A percentile compares a stretch with the other conserved stretches of the same genome.
Evolutionary conservation across 92 coral and sea anemone genomes (phyloP).

Genomic region (Porites evermanni): DNA sequence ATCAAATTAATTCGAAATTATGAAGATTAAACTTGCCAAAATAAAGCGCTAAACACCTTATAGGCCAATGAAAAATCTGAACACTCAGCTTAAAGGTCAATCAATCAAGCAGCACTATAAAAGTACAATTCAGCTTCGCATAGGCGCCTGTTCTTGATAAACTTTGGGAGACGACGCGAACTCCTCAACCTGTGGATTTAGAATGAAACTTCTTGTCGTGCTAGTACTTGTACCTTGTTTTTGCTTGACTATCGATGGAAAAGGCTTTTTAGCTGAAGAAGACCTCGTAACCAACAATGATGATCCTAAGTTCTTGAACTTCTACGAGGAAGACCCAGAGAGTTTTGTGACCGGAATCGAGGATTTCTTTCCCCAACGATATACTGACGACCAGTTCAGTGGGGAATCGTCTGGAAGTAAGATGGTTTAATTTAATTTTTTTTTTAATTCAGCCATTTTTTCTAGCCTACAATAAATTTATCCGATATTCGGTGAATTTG

Average conservation of each 20-base stretch:
- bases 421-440: no score
- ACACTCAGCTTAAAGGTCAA: neutral
- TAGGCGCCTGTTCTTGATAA: neutral
- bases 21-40: neutral
- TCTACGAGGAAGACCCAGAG: neutral
- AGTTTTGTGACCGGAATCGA: neutral
- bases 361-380: neutral
- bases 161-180: neutral
- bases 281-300: neutral
- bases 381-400: no score
- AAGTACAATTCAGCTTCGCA: neutral
- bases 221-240: neutral
- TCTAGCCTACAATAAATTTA: no score
- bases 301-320: neutral
- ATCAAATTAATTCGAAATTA: neutral
- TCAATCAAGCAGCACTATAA: neutral
- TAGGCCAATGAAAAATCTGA: neutral
- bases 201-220: neutral
- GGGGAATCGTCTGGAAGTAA: no score
- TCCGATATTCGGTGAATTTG: no score
- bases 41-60: neutral
- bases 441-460: no score
- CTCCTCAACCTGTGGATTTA: neutral
- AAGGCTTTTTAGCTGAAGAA: neutral
- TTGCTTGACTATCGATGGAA: neutral